Evolutionary conservation across 2,888 invertebrate genomes (phyloP).

Genomic region (Sinopyrophorus schimmeli): DNA sequence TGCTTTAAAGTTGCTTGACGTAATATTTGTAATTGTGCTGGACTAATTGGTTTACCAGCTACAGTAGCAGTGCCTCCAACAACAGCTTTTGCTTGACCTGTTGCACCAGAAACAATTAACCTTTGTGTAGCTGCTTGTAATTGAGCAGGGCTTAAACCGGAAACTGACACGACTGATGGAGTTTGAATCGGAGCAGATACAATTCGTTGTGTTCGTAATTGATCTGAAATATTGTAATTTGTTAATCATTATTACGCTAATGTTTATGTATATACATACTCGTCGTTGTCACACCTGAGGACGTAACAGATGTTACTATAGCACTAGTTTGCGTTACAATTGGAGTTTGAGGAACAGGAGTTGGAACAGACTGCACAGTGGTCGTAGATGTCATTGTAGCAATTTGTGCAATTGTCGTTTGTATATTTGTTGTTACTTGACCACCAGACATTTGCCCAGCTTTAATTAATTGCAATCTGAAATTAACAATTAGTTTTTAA

Average conservation of each 20-base stretch:
- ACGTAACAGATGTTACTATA: constrained; percentile 54
- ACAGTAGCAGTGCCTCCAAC: constrained; percentile 44
- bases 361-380: constrained; percentile 36
- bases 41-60: constrained; percentile 59
- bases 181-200: constrained; percentile 52
- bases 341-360: constrained; percentile 31
- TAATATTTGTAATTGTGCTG: constrained; percentile 64
- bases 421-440: constrained; percentile 36
- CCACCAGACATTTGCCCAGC: constrained; percentile 23
- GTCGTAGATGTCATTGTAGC: constrained; percentile 42
- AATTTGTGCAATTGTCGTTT: constrained; percentile 39
- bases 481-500: constrained; percentile 1
- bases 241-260: too few relatives aligned
- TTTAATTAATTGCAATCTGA: constrained; percentile 25
- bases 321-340: constrained; percentile 41
- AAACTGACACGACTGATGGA: constrained; percentile 51
- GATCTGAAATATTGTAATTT: constrained; percentile 36
- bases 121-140: constrained; percentile 57
- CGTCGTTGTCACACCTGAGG: constrained; percentile 51
- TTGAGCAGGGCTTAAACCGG: constrained; percentile 51
- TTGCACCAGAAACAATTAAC: constrained; percentile 50
- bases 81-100: constrained; percentile 48
- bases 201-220: constrained; percentile 49
- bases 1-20: constrained; percentile 58
- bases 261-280: too few relatives aligned